Percentiles rank a stretch among this genome's conserved stretches.
These are phyloP conservation scores for Mormyrus iriodes DNA, from an alignment of 2,113 vertebrate genomes.

Conservation along the genomic window DNA sequence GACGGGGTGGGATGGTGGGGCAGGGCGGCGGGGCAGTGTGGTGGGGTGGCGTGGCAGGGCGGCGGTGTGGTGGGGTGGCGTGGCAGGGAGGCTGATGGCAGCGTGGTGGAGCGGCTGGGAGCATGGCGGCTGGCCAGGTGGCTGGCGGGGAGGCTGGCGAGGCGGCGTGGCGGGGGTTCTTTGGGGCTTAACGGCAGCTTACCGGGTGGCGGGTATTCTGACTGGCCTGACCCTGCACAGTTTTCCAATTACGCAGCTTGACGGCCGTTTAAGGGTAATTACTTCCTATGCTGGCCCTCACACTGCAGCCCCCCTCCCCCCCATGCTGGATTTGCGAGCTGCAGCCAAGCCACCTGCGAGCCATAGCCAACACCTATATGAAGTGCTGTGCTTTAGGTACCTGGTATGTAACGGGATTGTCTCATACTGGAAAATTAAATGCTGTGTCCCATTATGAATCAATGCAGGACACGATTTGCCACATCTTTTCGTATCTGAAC, in stretches of 20 bases:
- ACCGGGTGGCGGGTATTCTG: background rate
- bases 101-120: no score
- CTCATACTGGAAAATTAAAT: no score
- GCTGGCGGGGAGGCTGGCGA: no score
- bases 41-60: background rate
- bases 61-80: no score
- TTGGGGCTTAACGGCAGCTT: background rate
- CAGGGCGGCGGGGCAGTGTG: background rate
- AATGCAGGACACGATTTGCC: no score
- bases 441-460: no score
- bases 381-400: background rate
- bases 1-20: no score
- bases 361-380: background rate
- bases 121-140: no score
- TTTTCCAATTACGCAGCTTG: conserved; percentile 24
- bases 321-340: conserved; percentile 15
- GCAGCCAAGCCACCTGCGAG: background rate
- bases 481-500: no score
- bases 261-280: conserved; percentile 18
- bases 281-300: conserved; percentile 10
- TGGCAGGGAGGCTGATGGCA: no score
- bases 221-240: background rate
- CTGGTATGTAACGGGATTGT: no score
- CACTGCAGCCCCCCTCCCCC: background rate
- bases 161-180: background rate